phyloP scores from a whole-genome alignment of 2,888 invertebrate genomes.

The Ophion ventricosus region DNA sequence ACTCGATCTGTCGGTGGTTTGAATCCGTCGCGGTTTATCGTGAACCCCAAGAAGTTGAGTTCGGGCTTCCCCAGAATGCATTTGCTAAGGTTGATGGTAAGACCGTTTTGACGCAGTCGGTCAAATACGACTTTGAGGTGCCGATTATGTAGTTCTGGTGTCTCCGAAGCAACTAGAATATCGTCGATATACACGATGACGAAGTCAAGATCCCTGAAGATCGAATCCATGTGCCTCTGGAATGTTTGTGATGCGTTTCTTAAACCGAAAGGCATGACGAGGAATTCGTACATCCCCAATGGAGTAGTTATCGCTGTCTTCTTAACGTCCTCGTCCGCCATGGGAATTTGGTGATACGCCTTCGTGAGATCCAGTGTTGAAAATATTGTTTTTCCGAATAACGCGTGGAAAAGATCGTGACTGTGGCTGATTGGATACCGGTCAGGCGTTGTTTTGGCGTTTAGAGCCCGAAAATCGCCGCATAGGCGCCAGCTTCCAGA shows the following conservation, averaged over 20 bases:
- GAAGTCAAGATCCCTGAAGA: constrained; percentile 46
- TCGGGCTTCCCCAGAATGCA: constrained; percentile 40
- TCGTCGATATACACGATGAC: constrained; percentile 51
- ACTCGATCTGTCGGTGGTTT: constrained; percentile 4
- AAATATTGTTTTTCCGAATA: constrained; percentile 67
- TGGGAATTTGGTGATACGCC: constrained; percentile 55
- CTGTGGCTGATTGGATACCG: constrained; percentile 73
- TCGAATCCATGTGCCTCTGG: constrained; percentile 31
- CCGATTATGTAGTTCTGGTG: constrained; percentile 40
- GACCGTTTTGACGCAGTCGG: constrained; percentile 4
- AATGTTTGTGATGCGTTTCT: constrained; percentile 53
- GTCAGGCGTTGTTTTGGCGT: constrained; percentile 72
- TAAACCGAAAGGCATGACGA: constrained; percentile 56
- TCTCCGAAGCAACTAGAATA: constrained; percentile 43
- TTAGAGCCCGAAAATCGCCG: constrained; percentile 72
- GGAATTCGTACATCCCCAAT: constrained; percentile 64
- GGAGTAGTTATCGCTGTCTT: constrained; percentile 63
- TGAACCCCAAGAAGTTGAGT: constrained; percentile 46
- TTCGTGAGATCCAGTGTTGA: constrained; percentile 38
- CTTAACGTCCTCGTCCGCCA: constrained; percentile 45
- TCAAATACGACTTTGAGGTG: constrained; percentile 44
- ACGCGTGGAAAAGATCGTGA: constrained; percentile 67
- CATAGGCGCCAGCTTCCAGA: constrained; percentile 61
- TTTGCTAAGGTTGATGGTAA: constrained; percentile 49
- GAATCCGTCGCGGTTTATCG: constrained; percentile 15